Conservation (phyloP, 1,140 invertebrate genomes). For the Cotesia vestalis region DNA sequence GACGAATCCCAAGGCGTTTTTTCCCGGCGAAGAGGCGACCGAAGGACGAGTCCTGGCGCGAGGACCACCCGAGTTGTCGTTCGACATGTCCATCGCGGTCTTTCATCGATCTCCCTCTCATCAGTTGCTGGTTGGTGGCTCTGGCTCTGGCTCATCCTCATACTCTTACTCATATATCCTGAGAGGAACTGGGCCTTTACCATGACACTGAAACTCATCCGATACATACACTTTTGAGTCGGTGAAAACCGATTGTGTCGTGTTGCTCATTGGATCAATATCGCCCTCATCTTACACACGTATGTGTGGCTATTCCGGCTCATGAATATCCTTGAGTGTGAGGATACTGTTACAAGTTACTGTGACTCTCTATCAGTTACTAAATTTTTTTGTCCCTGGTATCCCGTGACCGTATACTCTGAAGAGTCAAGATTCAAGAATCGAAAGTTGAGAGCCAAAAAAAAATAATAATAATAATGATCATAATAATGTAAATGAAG, state of each 20-base stretch:
- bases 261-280: too few species aligned
- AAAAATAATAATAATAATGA: not conserved
- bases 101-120: constrained; percentile 14
- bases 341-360: constrained; percentile 24
- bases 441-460: constrained; percentile 6
- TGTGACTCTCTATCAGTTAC: constrained; percentile 1
- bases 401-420: not conserved
- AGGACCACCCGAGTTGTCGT: constrained; percentile 36
- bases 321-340: constrained; percentile 19
- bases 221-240: too few species aligned
- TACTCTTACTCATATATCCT: not conserved
- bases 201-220: too few species aligned
- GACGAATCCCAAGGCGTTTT: constrained; percentile 28
- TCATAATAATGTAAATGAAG: too few species aligned
- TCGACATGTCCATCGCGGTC: constrained; percentile 21
- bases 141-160: not conserved
- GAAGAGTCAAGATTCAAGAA: not conserved
- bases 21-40: constrained; percentile 12
- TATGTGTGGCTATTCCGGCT: not conserved
- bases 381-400: not conserved
- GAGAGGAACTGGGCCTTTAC: too few species aligned
- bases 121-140: not conserved
- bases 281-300: too few species aligned
- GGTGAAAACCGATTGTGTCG: too few species aligned
- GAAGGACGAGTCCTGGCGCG: constrained; percentile 33